Evolutionary conservation across 1,140 invertebrate genomes (phyloP).

Genomic region (Lordiphosa clarofinis): DNA sequence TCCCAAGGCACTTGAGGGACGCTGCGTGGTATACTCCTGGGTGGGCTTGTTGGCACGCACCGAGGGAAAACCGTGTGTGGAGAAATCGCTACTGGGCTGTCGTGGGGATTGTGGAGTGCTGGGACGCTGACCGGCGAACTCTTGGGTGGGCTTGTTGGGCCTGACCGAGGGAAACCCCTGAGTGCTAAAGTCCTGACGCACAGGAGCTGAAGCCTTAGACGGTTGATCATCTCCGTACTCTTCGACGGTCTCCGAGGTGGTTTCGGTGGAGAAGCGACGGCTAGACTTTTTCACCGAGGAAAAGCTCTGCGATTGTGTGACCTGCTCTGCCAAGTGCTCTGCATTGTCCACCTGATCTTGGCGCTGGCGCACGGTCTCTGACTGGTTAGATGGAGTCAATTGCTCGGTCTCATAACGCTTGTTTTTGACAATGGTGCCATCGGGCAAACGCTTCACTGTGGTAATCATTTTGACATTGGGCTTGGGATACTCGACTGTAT

Average conservation of each 20-base stretch:
- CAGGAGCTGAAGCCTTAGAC: slow-evolving; percentile 14
- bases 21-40: slow-evolving; percentile 59
- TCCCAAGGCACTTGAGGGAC: slow-evolving; percentile 32
- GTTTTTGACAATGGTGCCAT: slow-evolving; percentile 84
- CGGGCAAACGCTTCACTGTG: slow-evolving; percentile 83
- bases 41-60: slow-evolving; percentile 69
- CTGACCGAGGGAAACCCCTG: slow-evolving; percentile 55
- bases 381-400: slow-evolving; percentile 22
- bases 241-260: slow-evolving; percentile 70
- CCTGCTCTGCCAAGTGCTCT: slow-evolving; percentile 34
- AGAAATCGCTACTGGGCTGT: slow-evolving; percentile 45
- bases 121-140: slow-evolving; percentile 39
- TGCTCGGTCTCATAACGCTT: slow-evolving; percentile 83
- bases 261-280: slow-evolving; percentile 68
- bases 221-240: slow-evolving; percentile 47
- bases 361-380: slow-evolving; percentile 20
- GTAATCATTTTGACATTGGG: slow-evolving; percentile 84
- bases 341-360: slow-evolving; percentile 57
- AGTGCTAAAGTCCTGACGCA: slow-evolving; percentile 38
- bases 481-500: slow-evolving; percentile 83
- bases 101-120: slow-evolving; percentile 20
- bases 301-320: slow-evolving; percentile 59
- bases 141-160: slow-evolving; percentile 49
- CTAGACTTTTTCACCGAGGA: slow-evolving; percentile 71
- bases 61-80: slow-evolving; percentile 75